Evolutionary conservation across 1,140 invertebrate species (phyloP).

Genomic region (Pseudomyrmex sp.): DNA sequence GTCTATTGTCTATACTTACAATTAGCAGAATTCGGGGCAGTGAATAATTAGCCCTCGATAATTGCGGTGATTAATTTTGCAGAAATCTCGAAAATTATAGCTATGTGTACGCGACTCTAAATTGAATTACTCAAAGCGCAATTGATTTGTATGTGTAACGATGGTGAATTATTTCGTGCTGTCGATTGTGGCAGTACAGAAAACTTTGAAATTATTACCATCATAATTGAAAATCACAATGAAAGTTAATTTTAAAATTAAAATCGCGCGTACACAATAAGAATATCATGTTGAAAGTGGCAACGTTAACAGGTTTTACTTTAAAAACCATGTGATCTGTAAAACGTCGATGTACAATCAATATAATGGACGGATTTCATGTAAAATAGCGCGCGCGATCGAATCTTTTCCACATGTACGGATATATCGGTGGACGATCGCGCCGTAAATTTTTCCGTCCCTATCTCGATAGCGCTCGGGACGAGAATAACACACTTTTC

Average conservation of each 20-base stretch:
- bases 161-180: neutral
- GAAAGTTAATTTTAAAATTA: too few relatives aligned
- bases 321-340: neutral
- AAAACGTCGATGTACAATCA: slow-evolving; percentile 16
- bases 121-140: neutral
- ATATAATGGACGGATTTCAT: slow-evolving; percentile 27
- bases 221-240: too few relatives aligned
- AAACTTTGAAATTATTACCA: neutral
- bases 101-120: neutral
- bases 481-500: slow-evolving; percentile 61
- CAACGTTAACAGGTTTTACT: too few relatives aligned
- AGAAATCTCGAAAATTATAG: slow-evolving; percentile 19
- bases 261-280: too few relatives aligned
- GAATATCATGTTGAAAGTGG: too few relatives aligned
- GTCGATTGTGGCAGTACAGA: neutral
- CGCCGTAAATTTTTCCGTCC: slow-evolving; percentile 68
- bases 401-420: slow-evolving; percentile 41
- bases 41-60: slow-evolving; percentile 20
- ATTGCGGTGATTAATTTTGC: slow-evolving; percentile 37
- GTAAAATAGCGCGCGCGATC: slow-evolving; percentile 51
- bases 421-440: slow-evolving; percentile 62
- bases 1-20: neutral
- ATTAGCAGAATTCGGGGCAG: neutral
- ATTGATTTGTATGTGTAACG: neutral
- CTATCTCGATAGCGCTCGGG: slow-evolving; percentile 61